Evolutionary conservation across 2,888 invertebrate species (phyloP).

Genomic region (Sepiola atlantica): DNA sequence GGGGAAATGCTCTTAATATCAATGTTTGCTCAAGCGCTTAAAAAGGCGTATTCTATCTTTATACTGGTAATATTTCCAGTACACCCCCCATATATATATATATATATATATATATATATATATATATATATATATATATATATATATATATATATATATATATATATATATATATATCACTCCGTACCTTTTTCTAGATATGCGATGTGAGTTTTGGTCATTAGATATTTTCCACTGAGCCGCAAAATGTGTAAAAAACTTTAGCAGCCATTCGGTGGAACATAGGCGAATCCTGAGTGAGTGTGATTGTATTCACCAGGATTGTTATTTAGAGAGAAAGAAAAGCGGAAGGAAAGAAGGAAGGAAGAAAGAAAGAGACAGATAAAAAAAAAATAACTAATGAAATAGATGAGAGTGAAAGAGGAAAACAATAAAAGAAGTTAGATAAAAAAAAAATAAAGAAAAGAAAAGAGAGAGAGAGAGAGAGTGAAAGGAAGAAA

Average conservation of each 20-base stretch:
- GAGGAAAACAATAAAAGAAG: neutral
- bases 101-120: too few species aligned
- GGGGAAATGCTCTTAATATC: constrained; percentile 22
- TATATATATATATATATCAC: neutral
- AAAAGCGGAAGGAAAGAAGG: neutral
- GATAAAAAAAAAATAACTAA: neutral
- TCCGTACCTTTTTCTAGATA: neutral
- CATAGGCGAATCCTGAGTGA: neutral
- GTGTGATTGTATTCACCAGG: neutral
- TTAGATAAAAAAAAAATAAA: neutral
- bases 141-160: too few species aligned
- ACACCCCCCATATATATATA: neutral
- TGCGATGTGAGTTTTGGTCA: neutral
- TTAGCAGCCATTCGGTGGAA: neutral
- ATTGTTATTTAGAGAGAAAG: neutral
- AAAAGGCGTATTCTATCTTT: neutral
- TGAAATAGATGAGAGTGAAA: neutral
- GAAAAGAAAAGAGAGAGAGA: neutral
- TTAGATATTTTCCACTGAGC: neutral
- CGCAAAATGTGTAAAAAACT: neutral
- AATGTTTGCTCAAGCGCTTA: constrained; percentile 1
- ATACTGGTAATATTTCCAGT: neutral
- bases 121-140: too few species aligned
- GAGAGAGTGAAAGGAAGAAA: neutral
- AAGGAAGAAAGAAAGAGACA: neutral